Conservation (phyloP, 1,140 invertebrate species). For the Drosophila seguyi region DNA sequence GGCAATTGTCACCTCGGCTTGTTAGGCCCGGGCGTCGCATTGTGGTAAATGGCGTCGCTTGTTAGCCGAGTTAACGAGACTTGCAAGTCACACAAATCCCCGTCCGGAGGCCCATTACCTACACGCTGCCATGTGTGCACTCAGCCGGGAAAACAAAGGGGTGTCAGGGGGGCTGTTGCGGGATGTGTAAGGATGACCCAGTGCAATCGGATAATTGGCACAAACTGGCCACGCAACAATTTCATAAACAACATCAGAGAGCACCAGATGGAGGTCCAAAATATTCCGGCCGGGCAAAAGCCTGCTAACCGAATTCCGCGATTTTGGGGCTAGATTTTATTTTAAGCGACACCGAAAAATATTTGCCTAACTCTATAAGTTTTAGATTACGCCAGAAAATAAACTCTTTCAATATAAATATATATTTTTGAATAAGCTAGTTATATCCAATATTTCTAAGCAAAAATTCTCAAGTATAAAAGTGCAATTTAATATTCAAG, state of each 20-base stretch:
- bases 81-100: conserved; percentile 60
- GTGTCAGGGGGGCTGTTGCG: conserved; percentile 13
- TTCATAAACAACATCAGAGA: conserved; percentile 41
- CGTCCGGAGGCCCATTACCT: conserved; percentile 51
- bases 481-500: not conserved
- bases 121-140: conserved; percentile 27
- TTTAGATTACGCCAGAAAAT: not conserved
- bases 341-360: conserved; percentile 2
- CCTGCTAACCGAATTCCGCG: conserved; percentile 19
- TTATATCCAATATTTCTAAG: not conserved
- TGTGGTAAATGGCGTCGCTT: conserved; percentile 56
- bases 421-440: not conserved
- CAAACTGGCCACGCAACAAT: conserved; percentile 33
- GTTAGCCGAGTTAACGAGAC: conserved; percentile 66
- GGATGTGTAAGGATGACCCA: conserved; percentile 11
- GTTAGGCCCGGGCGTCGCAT: conserved; percentile 69
- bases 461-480: not conserved
- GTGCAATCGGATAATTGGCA: conserved; percentile 38
- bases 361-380: accelerated
- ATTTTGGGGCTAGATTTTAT: conserved; percentile 5
- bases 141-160: conserved; percentile 25
- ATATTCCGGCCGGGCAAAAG: conserved; percentile 4
- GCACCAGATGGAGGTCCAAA: conserved; percentile 28
- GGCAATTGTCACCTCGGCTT: conserved; percentile 68
- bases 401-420: accelerated